A percentile compares a stretch with the other conserved stretches of the same genome.
Evolutionary conservation across 2,888 invertebrate species (phyloP).

Genomic region (Patella depressa): DNA sequence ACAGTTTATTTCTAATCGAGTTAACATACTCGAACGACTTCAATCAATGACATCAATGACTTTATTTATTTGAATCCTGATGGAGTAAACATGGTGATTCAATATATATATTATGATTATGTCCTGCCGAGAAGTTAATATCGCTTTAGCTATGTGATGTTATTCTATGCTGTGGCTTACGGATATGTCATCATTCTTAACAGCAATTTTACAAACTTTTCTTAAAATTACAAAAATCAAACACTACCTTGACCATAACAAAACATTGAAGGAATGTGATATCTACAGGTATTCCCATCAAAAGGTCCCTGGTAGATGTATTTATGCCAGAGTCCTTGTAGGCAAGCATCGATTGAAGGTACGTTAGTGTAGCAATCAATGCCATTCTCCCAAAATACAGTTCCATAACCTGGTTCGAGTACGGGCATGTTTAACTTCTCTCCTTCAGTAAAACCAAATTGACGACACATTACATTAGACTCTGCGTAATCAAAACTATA

Average conservation of each 20-base stretch:
- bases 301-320: neutral
- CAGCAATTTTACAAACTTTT: too few relatives aligned
- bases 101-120: too few relatives aligned
- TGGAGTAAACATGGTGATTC: too few relatives aligned
- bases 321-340: neutral
- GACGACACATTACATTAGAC: neutral
- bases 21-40: too few relatives aligned
- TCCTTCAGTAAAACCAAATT: neutral
- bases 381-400: neutral
- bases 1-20: too few relatives aligned
- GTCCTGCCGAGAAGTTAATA: too few relatives aligned
- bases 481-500: neutral
- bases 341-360: neutral
- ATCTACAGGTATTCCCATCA: neutral
- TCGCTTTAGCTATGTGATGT: too few relatives aligned
- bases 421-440: neutral
- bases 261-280: neutral
- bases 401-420: neutral
- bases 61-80: too few relatives aligned
- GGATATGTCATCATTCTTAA: too few relatives aligned
- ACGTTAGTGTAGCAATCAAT: neutral
- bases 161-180: too few relatives aligned
- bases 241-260: conserved; percentile 3
- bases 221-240: too few relatives aligned
- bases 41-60: too few relatives aligned